Base-by-base conservation (phyloP, 2,888 invertebrate species). In the Xylophagus ater region DNA sequence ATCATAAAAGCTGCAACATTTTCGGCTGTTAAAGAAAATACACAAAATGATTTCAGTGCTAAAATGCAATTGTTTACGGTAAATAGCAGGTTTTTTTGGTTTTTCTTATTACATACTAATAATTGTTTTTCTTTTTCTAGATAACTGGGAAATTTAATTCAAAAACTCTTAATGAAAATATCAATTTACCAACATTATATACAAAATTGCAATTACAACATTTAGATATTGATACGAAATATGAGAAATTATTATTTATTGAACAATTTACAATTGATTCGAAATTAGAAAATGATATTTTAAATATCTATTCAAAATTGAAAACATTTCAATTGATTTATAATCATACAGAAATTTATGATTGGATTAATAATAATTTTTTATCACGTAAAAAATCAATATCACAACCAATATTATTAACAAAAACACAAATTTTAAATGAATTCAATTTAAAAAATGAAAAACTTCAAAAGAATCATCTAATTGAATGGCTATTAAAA, bases 1-100 rank as follows among this genome's bases (percentile, higher is more conserved):
- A 79, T 76, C 62, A 71, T 86, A 50, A 81, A 83, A 51, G 73
- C 76, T 47, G 81, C 82, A 1, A 76, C 72, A 19, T 63, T 85
- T 41, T 73, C 72, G 29, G 80, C 81, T 28, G 74, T 77, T 9
- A 74, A 78, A 51, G 80, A 78, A 54, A 73, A 74, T 49, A 74
- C 76, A 3, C 72, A 77, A 51, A 76, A 78, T 23, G 78, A 79
- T 53, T 80, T 83, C 50, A 77, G 75, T 54, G 77, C 81, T 42
- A 75, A 74, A 28, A 66, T 81, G 49, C 74, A 76, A 52, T 69
- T 74, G 48, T 69, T 81, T 53, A 74, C 74, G 53, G 70, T 80
- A 53, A 68, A n/a, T n/a, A n/a, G n/a, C n/a, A n/a, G n/a, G n/a
- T n/a, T n/a, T n/a, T n/a, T n/a, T n/a, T n/a, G n/a, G n/a, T n/a